Evolutionary conservation across 2,113 vertebrate species (phyloP).

Genomic region (Mormyrus iriodes): DNA sequence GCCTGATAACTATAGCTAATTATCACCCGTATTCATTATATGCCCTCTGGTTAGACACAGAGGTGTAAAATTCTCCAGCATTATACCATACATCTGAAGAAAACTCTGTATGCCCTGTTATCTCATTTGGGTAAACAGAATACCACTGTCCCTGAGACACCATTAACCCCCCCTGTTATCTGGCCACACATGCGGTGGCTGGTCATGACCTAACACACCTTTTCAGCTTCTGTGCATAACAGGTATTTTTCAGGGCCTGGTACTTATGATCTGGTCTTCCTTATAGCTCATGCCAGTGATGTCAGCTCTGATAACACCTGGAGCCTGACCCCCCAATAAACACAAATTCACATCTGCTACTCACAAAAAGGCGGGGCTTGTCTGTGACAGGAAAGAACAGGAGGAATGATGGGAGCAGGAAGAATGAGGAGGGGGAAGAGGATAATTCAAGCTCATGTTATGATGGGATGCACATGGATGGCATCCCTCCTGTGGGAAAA

Average conservation of each 20-base stretch:
- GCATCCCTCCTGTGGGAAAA: not conserved
- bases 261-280: not conserved
- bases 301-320: not conserved
- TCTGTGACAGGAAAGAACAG: not conserved
- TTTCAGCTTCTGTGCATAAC: not conserved
- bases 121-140: not conserved
- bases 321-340: not conserved
- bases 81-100: not conserved
- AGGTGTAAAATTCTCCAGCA: not conserved
- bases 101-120: not conserved
- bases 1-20: not conserved
- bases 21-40: not conserved
- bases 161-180: not conserved
- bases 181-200: not conserved
- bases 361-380: not conserved
- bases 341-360: not conserved
- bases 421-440: not conserved
- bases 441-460: not conserved
- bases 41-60: not conserved
- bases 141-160: not conserved
- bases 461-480: not conserved
- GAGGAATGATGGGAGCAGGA: not conserved
- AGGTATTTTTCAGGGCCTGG: not conserved
- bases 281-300: not conserved
- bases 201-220: not conserved